Conservation (phyloP, 2,797 vertebrate genomes). For the Potorous gilbertii region DNA sequence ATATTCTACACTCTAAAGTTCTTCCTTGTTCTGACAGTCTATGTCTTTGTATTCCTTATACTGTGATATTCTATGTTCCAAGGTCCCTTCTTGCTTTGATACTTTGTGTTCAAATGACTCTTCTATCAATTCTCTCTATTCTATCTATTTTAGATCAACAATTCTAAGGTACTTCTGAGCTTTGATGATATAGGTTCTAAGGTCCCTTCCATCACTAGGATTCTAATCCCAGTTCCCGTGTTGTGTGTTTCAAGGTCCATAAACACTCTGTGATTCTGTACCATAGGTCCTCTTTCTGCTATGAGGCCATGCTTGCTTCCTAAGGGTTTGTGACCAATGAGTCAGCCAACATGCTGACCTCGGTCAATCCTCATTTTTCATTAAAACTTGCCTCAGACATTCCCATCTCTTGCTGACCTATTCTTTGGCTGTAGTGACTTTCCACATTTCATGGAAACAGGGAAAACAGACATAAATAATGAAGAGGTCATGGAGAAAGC, state of each 20-base stretch:
- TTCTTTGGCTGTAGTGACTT: conserved; percentile 65
- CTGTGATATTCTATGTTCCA: neutral
- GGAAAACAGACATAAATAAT: conserved; percentile 77
- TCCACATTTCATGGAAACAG: conserved; percentile 78
- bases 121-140: neutral
- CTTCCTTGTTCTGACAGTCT: neutral
- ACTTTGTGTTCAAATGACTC: neutral
- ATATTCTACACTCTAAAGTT: neutral
- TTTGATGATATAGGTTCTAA: neutral
- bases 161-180: neutral
- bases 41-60: neutral
- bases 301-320: conserved; percentile 35
- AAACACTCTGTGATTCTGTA: conserved; percentile 6
- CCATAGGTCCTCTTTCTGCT: conserved; percentile 53
- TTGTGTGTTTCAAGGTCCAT: neutral
- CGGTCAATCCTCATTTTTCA: conserved; percentile 70
- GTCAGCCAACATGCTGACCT: conserved; percentile 70
- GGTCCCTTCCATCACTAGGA: neutral
- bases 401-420: conserved; percentile 71
- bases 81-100: neutral
- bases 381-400: conserved; percentile 67
- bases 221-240: neutral
- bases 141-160: neutral
- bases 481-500: conserved; percentile 70
- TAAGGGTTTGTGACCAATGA: conserved; percentile 57